These are phyloP conservation scores for Sitta europaea DNA, from an alignment of 2,113 vertebrate genomes.

Conservation along the genomic window DNA sequence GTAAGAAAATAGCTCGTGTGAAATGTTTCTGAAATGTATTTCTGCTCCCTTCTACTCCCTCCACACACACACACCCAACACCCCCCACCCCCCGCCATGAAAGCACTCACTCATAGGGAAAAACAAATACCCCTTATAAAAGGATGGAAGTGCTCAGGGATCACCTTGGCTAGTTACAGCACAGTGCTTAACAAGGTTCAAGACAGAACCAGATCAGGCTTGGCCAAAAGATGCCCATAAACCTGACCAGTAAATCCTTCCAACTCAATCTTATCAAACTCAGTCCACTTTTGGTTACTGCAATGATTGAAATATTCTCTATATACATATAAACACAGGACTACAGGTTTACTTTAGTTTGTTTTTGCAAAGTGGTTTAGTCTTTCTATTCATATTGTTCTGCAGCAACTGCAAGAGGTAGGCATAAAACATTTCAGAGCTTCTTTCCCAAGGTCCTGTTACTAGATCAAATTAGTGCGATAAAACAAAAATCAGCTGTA, in stretches of 20 bases:
- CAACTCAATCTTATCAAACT: conserved; percentile 48
- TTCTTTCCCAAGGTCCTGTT: conserved; percentile 57
- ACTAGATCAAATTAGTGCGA: not conserved
- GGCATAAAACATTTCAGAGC: conserved; percentile 72
- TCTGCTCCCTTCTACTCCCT: conserved; percentile 3
- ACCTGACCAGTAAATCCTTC: conserved; percentile 49
- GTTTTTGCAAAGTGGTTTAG: conserved; percentile 68
- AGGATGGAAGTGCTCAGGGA: conserved; percentile 57
- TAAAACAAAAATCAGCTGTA: not conserved
- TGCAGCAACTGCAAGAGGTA: conserved; percentile 78
- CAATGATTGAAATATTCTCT: conserved; percentile 60
- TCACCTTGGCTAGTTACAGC: conserved; percentile 70
- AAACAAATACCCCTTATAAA: conserved; percentile 51
- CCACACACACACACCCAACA: not conserved
- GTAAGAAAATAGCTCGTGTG: conserved; percentile 81
- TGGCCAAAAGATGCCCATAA: conserved; percentile 73
- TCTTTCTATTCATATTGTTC: conserved; percentile 63
- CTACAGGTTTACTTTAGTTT: conserved; percentile 43
- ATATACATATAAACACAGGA: conserved; percentile 71
- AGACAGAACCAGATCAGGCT: conserved; percentile 74
- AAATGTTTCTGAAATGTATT: conserved; percentile 77
- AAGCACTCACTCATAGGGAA: conserved; percentile 62
- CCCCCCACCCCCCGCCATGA: not conserved
- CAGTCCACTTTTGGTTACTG: conserved; percentile 74
- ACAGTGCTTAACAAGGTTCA: conserved; percentile 80